Percentiles rank a stretch among this genome's conserved stretches.
These are phyloP conservation scores for Pangasius macronema DNA, from an alignment of 2,797 vertebrate genomes.

Conservation along the genomic window DNA sequence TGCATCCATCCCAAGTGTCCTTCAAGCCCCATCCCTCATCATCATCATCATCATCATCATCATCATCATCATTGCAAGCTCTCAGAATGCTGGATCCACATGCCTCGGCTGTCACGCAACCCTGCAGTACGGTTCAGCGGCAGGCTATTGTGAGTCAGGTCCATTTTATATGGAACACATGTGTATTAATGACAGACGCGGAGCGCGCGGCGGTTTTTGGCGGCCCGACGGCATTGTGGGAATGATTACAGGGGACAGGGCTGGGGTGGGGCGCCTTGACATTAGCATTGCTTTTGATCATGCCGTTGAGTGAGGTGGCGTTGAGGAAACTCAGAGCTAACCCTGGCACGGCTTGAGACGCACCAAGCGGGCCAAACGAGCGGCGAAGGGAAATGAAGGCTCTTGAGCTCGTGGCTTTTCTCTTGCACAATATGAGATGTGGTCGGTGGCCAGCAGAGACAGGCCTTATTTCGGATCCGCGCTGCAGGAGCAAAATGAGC, in stretches of 20 bases:
- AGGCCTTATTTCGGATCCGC: constrained; percentile 39
- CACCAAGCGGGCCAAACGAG: constrained; percentile 30
- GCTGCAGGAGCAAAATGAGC: constrained; percentile 12
- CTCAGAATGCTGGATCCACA: constrained; percentile 52
- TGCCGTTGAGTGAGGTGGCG: constrained; percentile 59
- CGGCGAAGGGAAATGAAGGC: constrained; percentile 53
- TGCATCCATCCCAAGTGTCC: constrained; percentile 7
- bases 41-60: constrained; percentile 38
- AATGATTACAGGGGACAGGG: constrained; percentile 59
- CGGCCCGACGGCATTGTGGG: constrained; percentile 55
- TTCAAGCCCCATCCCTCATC: constrained; percentile 17
- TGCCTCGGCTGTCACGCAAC: constrained; percentile 58
- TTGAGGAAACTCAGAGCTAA: constrained; percentile 61
- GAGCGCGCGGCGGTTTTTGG: constrained; percentile 52
- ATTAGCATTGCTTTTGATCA: constrained; percentile 64
- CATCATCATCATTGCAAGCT: constrained; percentile 31
- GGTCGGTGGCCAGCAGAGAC: constrained; percentile 35
- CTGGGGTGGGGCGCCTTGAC: constrained; percentile 52
- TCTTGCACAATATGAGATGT: constrained; percentile 48
- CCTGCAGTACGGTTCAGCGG: constrained; percentile 54
- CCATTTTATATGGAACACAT: constrained; percentile 65
- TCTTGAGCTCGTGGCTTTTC: constrained; percentile 45
- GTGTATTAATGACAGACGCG: constrained; percentile 63
- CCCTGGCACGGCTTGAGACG: constrained; percentile 53
- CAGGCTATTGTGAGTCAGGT: constrained; percentile 62